Evolutionary conservation across 2,113 vertebrate species (phyloP), one percentile per base, ranked within the genome.

Genomic region (Butorides virescens): DNA sequence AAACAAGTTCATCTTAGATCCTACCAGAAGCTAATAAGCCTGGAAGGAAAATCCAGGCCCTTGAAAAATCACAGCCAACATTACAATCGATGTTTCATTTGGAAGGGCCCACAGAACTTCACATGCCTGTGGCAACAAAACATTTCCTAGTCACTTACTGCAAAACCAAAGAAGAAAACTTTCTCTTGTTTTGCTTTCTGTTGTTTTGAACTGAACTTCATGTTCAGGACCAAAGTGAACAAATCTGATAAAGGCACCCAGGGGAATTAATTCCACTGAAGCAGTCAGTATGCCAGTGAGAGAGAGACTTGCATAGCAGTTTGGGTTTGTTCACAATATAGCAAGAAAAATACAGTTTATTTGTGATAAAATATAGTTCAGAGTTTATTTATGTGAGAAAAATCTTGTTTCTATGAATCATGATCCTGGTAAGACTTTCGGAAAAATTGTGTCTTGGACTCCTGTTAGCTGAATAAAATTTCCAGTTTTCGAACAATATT

Each of bases 131-230:
- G 49, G 87, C 49, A 93, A 65, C 73, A 90, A 78, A 86, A 75
- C 10, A 44, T 79, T 89, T 94, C 49, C 23, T 52, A 92, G 52
- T 29, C 56, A 52, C 58, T 92, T 73, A 46, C n/a, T 53, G 30
- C 18, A 88, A 81, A 96, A 77, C 8, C 9, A 13, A 67, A 73
- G 53, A 68, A 90, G 42, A 83, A 93, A 88, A 92, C 8, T 16
- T 77, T 63, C 15, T 61, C 15, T 25, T 36, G 34, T 61, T 36
- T n/a, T 59, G 13, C 34, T 67, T 81, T 77, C 36, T 76, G 44
- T 70, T 93, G 47, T 56, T 95, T 77, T 90, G 37, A 92, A 63
- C 37, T 67, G 88, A 95, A 92, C 95, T 81, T 84, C 10, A 18
- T 78, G 90, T 80, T 88, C 68, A 74, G 86, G 30, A 86, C 77